Base-by-base conservation (phyloP, 2,113 vertebrate species). In the Macrotus californicus region DNA sequence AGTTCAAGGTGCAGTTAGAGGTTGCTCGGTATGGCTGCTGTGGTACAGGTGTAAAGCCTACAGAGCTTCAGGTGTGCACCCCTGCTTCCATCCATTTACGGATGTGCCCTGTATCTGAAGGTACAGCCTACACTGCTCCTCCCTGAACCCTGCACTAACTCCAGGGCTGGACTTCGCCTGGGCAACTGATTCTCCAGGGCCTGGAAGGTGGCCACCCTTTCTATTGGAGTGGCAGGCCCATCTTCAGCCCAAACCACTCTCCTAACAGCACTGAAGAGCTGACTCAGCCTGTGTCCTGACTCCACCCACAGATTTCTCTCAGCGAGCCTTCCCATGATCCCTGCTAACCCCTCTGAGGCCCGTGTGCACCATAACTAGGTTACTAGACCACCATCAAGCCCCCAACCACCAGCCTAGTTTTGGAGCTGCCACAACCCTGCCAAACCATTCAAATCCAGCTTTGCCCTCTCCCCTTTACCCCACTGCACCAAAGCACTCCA, bases 51-150 rank as follows among this genome's bases (percentile, higher is more conserved):
- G 0, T 13, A 31, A 66, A 81, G 29, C 8, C 24, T 15, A 15
- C 66, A 18, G 22, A 50, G 54, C 36, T 70, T 24, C 18, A 12
- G 29, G 7, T 0, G 0, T 34, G 43, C 15, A 48, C 3, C 8
- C 3, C 15, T 9, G 18, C 19, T 50, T 29, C 39, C 3, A 15
- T 7, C 31, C 50, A 59, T 70, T 46, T 12, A 56, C 3, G 14
- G 14, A 31, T 6, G 36, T 11, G 10, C 2, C 5, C 50, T 46
- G 16, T 86, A 52, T 64, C 46, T 70, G 39, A 39, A 41, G 22
- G 13, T 24, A 24, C 0, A 3, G 31, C 26, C 13, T 15, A n/a
- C 0, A 0, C 0, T 21, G 19, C 64, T 76, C 46, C 70, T 22
- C 79, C 19, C 4, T 0, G 0, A 8, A 8, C 22, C 24, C 29